Percentiles rank a stretch among this genome's conserved stretches.
phyloP scores from a whole-genome alignment of 2,113 vertebrate genomes.

The Gallinago paraguaiae region DNA sequence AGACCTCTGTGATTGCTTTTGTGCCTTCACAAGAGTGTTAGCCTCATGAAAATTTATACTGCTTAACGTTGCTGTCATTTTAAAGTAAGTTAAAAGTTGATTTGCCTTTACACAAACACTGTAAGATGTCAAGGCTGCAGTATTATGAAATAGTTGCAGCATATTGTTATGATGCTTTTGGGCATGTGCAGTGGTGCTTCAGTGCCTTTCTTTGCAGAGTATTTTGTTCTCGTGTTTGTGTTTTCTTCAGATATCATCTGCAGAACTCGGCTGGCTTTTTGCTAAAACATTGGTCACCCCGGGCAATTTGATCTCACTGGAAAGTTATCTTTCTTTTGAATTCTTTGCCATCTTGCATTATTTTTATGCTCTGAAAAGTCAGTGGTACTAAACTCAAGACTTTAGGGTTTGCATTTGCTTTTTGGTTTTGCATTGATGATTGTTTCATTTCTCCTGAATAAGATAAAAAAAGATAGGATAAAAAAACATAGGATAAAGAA shows the following conservation, averaged over 20 bases:
- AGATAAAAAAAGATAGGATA: background rate
- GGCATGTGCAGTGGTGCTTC: background rate
- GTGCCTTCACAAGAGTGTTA: background rate
- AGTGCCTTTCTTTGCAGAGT: background rate
- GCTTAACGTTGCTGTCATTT: conserved; percentile 18
- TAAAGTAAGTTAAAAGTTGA: conserved; percentile 49
- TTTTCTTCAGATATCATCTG: conserved; percentile 34
- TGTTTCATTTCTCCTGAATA: background rate
- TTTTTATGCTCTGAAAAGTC: conserved; percentile 20
- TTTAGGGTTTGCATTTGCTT: background rate
- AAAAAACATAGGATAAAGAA: background rate
- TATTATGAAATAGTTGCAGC: conserved; percentile 16
- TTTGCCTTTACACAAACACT: conserved; percentile 44
- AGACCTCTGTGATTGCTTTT: background rate
- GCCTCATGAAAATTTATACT: conserved; percentile 38
- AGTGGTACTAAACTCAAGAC: background rate
- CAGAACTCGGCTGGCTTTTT: background rate
- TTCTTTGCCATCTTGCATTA: background rate
- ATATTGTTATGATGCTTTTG: background rate
- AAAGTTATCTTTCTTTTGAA: background rate
- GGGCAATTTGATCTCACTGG: conserved; percentile 15
- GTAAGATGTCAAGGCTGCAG: background rate
- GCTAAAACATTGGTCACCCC: conserved; percentile 30
- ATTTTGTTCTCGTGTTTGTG: background rate
- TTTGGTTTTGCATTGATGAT: background rate